Percentiles rank a stretch among this genome's conserved stretches.
Conservation (phyloP, 2,113 vertebrate genomes). For the Aegithalos caudatus region DNA sequence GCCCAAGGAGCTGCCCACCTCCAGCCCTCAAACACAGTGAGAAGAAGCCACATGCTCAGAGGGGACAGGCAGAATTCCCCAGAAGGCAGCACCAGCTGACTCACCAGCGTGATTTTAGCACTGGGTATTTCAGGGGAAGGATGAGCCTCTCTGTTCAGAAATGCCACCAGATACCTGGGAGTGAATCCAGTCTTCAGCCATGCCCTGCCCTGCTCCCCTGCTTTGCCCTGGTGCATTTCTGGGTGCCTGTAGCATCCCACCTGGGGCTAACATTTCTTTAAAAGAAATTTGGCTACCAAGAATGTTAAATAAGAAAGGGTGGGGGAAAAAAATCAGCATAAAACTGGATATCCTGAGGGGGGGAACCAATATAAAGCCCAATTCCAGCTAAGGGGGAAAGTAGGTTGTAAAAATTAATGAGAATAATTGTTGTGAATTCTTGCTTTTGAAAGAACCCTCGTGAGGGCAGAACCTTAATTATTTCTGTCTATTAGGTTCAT, state of each 20-base stretch:
- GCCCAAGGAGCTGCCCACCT: neutral
- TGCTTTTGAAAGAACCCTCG: slow-evolving; percentile 64
- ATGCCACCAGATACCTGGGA: neutral
- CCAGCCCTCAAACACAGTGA: fast-evolving
- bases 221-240: neutral
- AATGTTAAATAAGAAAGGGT: neutral
- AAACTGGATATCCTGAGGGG: slow-evolving; percentile 59
- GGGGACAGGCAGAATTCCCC: neutral
- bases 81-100: neutral
- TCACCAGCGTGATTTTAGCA: fast-evolving
- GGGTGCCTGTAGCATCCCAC: neutral
- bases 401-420: slow-evolving; percentile 80
- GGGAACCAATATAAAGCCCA: slow-evolving; percentile 52
- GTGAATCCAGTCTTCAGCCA: neutral
- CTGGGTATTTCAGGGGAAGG: neutral
- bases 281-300: neutral
- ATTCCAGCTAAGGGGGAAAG: slow-evolving; percentile 57
- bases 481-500: slow-evolving; percentile 79
- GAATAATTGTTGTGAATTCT: slow-evolving; percentile 79
- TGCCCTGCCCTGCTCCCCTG: neutral
- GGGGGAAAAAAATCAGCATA: neutral
- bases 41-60: fast-evolving
- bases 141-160: neutral
- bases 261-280: neutral
- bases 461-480: slow-evolving; percentile 76